Percentiles rank a stretch among this genome's conserved stretches.
Evolutionary conservation across 23 tunicate genomes (phyloP).

Genomic region (Styela plicata): DNA sequence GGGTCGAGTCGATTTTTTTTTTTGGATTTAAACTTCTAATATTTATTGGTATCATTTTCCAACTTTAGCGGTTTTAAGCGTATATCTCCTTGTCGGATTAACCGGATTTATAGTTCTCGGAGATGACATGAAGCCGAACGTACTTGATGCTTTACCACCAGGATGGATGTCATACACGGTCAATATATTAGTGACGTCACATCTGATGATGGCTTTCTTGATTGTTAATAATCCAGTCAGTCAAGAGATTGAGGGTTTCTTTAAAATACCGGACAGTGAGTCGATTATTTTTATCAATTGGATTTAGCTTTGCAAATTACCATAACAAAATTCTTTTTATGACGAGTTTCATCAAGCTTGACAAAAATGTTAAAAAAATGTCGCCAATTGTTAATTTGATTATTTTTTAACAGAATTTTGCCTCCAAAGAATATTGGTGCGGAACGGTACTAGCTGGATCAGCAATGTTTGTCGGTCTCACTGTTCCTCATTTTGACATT

Average conservation of each 20-base stretch:
- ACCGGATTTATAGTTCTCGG: conserved; percentile 80
- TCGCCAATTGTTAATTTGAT: too few relatives aligned
- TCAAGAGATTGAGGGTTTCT: conserved; percentile 75
- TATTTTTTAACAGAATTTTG: conserved; percentile 63
- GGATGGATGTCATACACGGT: conserved; percentile 60
- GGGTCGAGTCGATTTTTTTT: too few relatives aligned
- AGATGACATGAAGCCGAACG: conserved; percentile 60
- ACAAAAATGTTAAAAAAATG: too few relatives aligned
- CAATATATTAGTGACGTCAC: conserved; percentile 65
- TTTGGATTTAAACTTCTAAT: too few relatives aligned
- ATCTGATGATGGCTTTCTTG: conserved; percentile 71
- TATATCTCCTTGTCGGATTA: conserved; percentile 55
- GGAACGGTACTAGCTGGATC: conserved; percentile 32
- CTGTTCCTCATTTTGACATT: conserved; percentile 76
- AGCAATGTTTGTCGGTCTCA: conserved; percentile 57
- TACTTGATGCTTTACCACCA: conserved; percentile 32
- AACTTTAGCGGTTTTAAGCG: conserved; percentile 52
- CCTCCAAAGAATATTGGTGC: conserved; percentile 44
- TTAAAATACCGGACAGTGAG: conserved; percentile 58
- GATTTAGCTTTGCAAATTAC: too few relatives aligned
- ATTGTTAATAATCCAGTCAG: conserved; percentile 74
- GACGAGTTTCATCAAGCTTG: too few relatives aligned
- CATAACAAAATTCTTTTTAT: too few relatives aligned
- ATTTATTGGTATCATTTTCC: too few relatives aligned
- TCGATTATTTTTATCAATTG: too few relatives aligned